Conservation (phyloP, 1,140 invertebrate genomes). For the Bombus superbus region DNA sequence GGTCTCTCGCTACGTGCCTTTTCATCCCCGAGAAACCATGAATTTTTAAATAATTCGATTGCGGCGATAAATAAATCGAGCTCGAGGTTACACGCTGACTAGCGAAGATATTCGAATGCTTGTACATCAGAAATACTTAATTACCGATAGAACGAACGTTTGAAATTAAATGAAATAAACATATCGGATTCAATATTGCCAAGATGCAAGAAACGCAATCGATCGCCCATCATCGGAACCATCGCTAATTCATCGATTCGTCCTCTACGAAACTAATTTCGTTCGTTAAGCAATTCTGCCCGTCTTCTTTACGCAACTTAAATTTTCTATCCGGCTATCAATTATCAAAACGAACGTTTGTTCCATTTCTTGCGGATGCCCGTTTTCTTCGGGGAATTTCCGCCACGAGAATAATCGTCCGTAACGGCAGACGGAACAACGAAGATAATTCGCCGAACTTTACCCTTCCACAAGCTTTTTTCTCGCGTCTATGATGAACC, state of each 20-base stretch:
- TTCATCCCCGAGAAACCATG: neutral
- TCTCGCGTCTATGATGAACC: constrained; percentile 13
- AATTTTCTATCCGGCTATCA: neutral
- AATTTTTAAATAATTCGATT: neutral
- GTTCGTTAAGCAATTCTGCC: neutral
- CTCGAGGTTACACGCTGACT: too few species aligned
- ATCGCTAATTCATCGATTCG: neutral
- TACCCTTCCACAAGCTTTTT: neutral
- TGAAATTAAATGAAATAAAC: too few species aligned
- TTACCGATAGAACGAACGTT: too few species aligned
- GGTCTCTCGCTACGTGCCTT: neutral
- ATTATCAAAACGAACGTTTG: constrained; percentile 1
- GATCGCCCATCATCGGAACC: too few species aligned
- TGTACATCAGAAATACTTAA: too few species aligned
- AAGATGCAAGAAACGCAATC: too few species aligned
- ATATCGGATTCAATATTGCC: too few species aligned
- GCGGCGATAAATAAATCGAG: neutral
- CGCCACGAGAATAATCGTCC: constrained; percentile 11
- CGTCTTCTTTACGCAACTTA: neutral
- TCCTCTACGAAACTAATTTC: neutral
- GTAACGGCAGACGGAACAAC: constrained; percentile 21
- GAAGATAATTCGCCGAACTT: constrained; percentile 25
- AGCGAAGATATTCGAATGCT: too few species aligned
- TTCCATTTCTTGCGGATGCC: neutral
- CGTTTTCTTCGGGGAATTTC: neutral